A percentile compares a stretch with the other conserved stretches of the same genome.
These are phyloP conservation scores for Odocoileus virginianus DNA, from an alignment of 2,113 vertebrate genomes.

Conservation along the genomic window DNA sequence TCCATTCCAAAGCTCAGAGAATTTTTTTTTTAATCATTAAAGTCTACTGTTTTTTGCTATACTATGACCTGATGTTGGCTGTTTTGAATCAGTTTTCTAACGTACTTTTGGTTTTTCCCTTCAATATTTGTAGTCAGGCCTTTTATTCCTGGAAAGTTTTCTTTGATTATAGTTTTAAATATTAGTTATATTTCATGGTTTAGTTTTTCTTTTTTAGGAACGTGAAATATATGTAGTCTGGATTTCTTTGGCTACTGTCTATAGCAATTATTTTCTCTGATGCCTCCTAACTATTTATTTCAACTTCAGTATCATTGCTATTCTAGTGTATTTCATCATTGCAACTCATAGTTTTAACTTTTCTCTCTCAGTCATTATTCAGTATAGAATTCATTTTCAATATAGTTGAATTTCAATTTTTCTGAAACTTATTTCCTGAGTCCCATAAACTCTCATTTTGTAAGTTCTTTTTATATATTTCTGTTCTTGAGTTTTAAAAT, in stretches of 20 bases:
- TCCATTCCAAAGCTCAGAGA: background rate
- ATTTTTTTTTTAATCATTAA: background rate
- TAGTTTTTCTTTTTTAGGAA: background rate
- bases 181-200: background rate
- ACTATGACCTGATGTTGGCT: background rate
- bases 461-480: background rate
- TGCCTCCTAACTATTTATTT: background rate
- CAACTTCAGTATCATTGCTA: background rate
- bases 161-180: conserved; percentile 13
- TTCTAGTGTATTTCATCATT: background rate
- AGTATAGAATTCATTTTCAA: background rate
- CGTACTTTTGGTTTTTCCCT: background rate
- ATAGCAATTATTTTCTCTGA: background rate
- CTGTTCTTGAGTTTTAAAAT: conserved; percentile 7
- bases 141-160: background rate
- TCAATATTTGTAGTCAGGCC: background rate
- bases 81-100: background rate
- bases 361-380: background rate
- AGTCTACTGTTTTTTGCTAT: background rate
- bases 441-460: background rate
- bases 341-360: background rate
- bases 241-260: background rate
- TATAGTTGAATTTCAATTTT: background rate
- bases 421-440: background rate
- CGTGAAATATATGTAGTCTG: background rate